Percentiles rank a stretch among this genome's conserved stretches.
Conservation (phyloP, 2,113 vertebrate species). For the Riparia riparia region DNA sequence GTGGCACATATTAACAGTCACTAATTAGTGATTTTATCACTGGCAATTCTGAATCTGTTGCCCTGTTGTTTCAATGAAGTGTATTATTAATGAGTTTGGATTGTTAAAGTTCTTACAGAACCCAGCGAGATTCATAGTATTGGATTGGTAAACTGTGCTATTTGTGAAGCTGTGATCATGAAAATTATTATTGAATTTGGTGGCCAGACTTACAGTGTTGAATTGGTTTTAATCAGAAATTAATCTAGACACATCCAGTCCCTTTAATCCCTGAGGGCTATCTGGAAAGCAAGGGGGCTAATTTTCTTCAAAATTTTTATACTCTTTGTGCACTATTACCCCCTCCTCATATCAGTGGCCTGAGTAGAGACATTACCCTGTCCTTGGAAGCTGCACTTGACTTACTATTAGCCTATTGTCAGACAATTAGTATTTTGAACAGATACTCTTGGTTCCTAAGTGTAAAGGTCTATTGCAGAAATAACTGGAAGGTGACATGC, state of each 20-base stretch:
- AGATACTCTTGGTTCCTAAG: neutral
- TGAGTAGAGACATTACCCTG: accelerated
- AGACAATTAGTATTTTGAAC: neutral
- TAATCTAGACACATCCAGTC: neutral
- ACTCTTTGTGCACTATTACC: neutral
- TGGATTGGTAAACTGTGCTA: neutral
- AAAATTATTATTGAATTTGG: neutral
- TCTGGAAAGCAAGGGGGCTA: neutral
- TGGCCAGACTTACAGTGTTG: neutral
- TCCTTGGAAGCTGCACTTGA: neutral
- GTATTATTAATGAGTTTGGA: neutral
- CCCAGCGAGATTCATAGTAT: neutral
- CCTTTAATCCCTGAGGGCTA: neutral
- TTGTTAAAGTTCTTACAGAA: neutral
- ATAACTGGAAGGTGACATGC: neutral
- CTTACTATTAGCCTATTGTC: neutral
- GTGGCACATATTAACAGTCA: neutral
- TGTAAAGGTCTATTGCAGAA: neutral
- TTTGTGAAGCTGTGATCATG: accelerated
- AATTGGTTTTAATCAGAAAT: neutral
- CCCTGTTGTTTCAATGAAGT: neutral
- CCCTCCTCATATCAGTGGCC: neutral
- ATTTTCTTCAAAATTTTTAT: neutral
- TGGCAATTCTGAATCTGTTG: neutral
- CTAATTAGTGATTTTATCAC: neutral